phyloP scores from a whole-genome alignment of 2,797 vertebrate species.

The Gephyroberyx darwinii region DNA sequence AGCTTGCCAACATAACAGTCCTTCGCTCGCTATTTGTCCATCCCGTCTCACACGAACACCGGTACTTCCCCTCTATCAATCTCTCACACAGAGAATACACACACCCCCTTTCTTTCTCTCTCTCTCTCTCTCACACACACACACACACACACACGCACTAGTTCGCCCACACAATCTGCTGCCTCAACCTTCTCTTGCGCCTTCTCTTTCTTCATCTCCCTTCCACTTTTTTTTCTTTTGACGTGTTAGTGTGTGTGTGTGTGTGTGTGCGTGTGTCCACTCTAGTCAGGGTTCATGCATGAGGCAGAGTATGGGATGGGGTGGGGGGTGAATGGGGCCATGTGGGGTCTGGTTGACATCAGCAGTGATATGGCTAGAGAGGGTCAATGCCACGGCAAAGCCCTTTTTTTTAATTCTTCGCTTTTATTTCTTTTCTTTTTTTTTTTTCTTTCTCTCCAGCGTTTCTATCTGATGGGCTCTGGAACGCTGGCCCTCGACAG shows the following conservation, averaged over 20 bases:
- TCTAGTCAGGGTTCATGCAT: slow-evolving; percentile 43
- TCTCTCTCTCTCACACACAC: slow-evolving; percentile 5
- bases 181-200: slow-evolving; percentile 60
- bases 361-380: slow-evolving; percentile 28
- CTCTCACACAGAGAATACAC: slow-evolving; percentile 34
- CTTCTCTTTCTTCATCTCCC: slow-evolving; percentile 24
- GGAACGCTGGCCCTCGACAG: slow-evolving; percentile 52
- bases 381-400: slow-evolving; percentile 50
- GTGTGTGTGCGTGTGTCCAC: slow-evolving; percentile 32
- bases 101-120: too few relatives aligned
- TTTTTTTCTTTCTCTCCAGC: slow-evolving; percentile 10
- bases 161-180: slow-evolving; percentile 60
- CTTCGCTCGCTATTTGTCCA: slow-evolving; percentile 56
- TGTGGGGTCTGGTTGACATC: slow-evolving; percentile 56
- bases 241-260: neutral
- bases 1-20: slow-evolving; percentile 54
- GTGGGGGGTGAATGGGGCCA: slow-evolving; percentile 13
- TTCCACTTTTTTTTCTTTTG: neutral
- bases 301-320: slow-evolving; percentile 31
- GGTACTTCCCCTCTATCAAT: slow-evolving; percentile 62
- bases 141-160: neutral
- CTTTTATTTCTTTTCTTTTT: neutral
- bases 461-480: slow-evolving; percentile 63
- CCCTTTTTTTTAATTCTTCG: slow-evolving; percentile 6
- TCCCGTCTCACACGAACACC: slow-evolving; percentile 43